phyloP scores from a whole-genome alignment of 2,797 vertebrate genomes.

The Argentina silus region DNA sequence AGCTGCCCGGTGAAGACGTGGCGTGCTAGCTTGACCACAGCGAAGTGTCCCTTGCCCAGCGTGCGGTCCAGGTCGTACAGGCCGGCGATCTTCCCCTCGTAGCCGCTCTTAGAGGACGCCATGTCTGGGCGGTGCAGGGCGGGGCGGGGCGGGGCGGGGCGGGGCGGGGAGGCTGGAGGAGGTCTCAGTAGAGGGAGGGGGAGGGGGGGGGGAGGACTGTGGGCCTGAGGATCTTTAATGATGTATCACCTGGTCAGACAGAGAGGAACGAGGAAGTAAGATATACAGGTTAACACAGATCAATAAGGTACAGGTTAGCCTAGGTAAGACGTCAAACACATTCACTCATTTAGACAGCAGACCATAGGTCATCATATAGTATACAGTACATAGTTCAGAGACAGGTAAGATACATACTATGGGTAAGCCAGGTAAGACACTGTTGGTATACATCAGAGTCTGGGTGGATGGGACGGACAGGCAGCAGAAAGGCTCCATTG shows the following conservation, averaged over 20 bases:
- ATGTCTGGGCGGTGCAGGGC: slow-evolving; percentile 37
- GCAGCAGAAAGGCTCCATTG: no score
- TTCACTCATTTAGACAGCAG: no score
- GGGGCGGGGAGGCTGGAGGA: not conserved
- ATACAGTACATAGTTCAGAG: no score
- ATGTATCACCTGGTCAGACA: slow-evolving; percentile 37
- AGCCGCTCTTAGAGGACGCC: slow-evolving; percentile 59
- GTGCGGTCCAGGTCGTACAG: slow-evolving; percentile 87
- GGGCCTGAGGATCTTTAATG: slow-evolving; percentile 30
- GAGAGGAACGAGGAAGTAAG: not conserved
- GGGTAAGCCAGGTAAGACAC: no score
- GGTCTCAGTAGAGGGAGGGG: slow-evolving; percentile 13
- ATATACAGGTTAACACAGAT: no score
- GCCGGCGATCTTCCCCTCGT: slow-evolving; percentile 80
- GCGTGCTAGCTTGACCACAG: slow-evolving; percentile 86
- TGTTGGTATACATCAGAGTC: no score
- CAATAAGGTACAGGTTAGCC: no score
- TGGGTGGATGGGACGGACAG: no score
- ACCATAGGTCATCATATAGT: no score
- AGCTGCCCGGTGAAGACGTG: slow-evolving; percentile 86
- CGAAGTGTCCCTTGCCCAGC: slow-evolving; percentile 87
- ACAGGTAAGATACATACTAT: no score
- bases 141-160: not conserved
- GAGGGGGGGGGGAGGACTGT: not conserved
- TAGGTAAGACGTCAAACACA: no score